These are phyloP conservation scores for Orbicella faveolata DNA, from an alignment of 64 coral and sea anemone species.

Conservation along the genomic window DNA sequence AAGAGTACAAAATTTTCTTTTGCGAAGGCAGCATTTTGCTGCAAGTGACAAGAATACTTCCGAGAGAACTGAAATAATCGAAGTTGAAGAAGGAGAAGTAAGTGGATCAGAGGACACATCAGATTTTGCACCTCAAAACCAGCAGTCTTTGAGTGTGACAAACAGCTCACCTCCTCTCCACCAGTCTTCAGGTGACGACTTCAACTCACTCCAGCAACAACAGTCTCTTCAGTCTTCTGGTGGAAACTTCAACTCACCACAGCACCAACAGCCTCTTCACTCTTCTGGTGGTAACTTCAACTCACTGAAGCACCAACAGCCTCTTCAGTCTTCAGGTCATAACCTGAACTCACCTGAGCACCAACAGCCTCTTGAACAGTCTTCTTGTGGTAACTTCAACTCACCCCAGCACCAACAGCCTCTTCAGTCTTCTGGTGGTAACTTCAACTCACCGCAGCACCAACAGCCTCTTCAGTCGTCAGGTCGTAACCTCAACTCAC, in stretches of 20 bases:
- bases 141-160: not conserved
- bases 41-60: conserved; percentile 6
- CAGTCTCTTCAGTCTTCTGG: not conserved
- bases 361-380: not conserved
- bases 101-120: conserved; percentile 7
- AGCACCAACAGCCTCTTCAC: not conserved
- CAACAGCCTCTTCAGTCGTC: not conserved
- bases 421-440: not conserved
- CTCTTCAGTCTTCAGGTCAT: not conserved
- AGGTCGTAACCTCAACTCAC: not conserved
- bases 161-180: not conserved
- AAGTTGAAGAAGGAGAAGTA: not conserved
- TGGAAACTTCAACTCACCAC: not conserved
- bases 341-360: not conserved
- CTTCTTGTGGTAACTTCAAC: not conserved
- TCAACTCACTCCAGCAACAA: not conserved
- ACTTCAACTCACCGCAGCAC: not conserved
- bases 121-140: not conserved
- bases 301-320: too few species aligned
- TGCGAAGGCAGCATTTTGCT: conserved; percentile 1
- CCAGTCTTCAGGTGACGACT: not conserved
- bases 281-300: not conserved
- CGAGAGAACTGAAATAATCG: conserved; percentile 10
- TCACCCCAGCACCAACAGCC: not conserved
- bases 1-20: conserved; percentile 28